phyloP scores from a whole-genome alignment of 2,113 vertebrate genomes.

The Sturnus vulgaris region DNA sequence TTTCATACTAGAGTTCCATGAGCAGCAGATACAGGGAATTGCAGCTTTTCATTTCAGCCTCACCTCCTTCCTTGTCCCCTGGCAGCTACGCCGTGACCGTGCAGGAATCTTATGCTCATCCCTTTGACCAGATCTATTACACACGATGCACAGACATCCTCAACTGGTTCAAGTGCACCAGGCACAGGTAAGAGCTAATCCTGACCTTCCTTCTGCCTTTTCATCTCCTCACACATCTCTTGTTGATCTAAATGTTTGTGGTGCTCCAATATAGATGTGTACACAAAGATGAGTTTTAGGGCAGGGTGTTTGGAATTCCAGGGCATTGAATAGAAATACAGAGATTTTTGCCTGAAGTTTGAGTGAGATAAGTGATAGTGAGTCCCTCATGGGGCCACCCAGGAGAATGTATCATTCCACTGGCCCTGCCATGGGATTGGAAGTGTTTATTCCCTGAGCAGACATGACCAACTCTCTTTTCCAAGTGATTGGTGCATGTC shows the following conservation, averaged over 20 bases:
- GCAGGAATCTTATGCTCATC: constrained; percentile 95
- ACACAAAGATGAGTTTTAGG: background rate
- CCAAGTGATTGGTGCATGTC: background rate
- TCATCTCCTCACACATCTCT: background rate
- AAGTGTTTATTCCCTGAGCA: background rate
- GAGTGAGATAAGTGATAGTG: background rate
- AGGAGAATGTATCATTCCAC: background rate
- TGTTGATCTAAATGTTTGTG: background rate
- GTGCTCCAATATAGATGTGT: background rate
- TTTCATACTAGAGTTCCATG: background rate
- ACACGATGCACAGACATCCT: constrained; percentile 98
- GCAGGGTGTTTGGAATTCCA: background rate
- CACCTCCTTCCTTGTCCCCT: background rate
- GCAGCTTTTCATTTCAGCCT: background rate
- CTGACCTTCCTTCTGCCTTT: background rate
- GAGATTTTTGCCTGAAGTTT: background rate
- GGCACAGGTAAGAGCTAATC: constrained; percentile 83
- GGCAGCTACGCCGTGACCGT: constrained; percentile 95
- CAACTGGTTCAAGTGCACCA: constrained; percentile 99
- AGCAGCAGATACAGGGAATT: background rate
- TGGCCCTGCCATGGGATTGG: background rate
- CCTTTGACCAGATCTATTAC: constrained; percentile 98
- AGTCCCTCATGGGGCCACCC: background rate
- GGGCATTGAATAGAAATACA: background rate
- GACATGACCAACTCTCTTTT: background rate